Evolutionary conservation across 2,888 invertebrate species (phyloP), one percentile per base, ranked within the genome.

Genomic region (Rosalia funebris): DNA sequence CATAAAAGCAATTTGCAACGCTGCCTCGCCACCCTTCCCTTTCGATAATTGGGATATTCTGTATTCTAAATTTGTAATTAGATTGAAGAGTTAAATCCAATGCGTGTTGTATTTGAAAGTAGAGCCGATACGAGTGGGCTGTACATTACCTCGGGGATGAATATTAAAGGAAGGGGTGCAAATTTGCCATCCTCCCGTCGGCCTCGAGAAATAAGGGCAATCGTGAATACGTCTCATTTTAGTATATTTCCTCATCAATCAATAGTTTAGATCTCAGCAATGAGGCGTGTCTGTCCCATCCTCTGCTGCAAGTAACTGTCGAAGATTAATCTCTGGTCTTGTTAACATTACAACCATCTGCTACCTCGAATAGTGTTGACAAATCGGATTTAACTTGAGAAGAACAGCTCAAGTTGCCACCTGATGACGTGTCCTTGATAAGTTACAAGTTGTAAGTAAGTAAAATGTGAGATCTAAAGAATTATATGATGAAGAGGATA

Each of bases 121-220:
- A 39, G 50, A 50, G 15, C 50, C 15, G 25, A 50, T 41, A 31
- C 39, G 25, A 20, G 45, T 10, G 42, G 25, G 25, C 4, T 36
- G 47, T 31, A 19, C 46, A 2, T 37, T 58, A 52, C 45, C 44
- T 39, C 37, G 31, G 45, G 52, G 52, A 58, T 25, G 52, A 50
- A 58, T 45, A 45, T 44, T 17, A 31, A 58, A 58, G 52, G 25
- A 50, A 44, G 55, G 41, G 55, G 55, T 54, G 55, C 55, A 17
- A 36, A 14, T 20, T 45, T 45, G 45, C 55, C 9, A 44, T 45
- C 45, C 25, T 34, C 32, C 15, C 39, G 19, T 1, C 37, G 19
- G 7, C 7, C 4, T 14, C 48, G 34, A 25, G 14, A 39, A 25
- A 39, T 39, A 39, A 25, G 50, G 50, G 25, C 50, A 39, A 14